Conservation (phyloP, 2,888 invertebrate genomes). For the Rotaria sp. region DNA sequence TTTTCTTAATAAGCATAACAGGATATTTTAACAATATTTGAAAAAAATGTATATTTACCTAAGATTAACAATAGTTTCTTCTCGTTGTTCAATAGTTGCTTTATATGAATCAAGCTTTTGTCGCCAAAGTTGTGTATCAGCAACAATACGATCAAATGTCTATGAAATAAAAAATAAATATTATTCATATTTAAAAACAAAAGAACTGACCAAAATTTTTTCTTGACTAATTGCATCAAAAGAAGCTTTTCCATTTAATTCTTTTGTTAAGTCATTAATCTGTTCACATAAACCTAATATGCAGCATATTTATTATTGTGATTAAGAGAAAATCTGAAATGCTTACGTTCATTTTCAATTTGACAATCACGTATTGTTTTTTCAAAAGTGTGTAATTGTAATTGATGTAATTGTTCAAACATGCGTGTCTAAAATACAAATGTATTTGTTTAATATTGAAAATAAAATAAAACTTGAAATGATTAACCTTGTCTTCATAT, state of each 20-base stretch:
- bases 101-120: constrained; percentile 11
- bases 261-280: neutral
- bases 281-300: constrained; percentile 11
- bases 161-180: neutral
- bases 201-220: neutral
- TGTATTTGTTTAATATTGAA: neutral
- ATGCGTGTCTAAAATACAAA: neutral
- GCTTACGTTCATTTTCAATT: constrained; percentile 16
- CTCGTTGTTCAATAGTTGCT: neutral
- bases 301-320: neutral
- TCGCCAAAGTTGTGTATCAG: neutral
- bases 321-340: neutral
- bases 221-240: neutral
- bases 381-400: constrained; percentile 13
- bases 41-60: neutral
- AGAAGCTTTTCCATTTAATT: neutral
- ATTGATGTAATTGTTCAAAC: constrained; percentile 29
- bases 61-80: neutral
- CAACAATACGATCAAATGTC: neutral
- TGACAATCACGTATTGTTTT: constrained; percentile 16
- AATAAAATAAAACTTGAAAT: neutral
- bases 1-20: neutral
- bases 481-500: neutral
- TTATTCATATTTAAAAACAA: neutral
- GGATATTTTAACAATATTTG: neutral